Percentiles rank a stretch among this genome's conserved stretches.
Evolutionary conservation across 2,888 invertebrate species (phyloP).

Genomic region (Thereva unica): DNA sequence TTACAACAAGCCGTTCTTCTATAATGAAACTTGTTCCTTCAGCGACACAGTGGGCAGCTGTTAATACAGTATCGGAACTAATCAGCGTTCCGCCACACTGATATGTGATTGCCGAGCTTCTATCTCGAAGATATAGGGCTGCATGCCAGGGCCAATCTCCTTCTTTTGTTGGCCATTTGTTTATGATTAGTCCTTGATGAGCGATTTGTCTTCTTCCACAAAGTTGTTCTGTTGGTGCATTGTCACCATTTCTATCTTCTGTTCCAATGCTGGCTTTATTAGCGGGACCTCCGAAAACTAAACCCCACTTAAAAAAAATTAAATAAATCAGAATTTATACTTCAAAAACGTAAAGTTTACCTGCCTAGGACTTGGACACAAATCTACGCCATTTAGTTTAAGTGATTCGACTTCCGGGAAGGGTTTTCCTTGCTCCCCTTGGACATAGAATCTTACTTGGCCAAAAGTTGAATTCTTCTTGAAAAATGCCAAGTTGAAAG

Average conservation of each 20-base stretch:
- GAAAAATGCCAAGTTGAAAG: constrained; percentile 30
- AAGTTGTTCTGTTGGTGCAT: neutral
- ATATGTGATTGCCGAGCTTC: constrained; percentile 35
- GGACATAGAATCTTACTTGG: constrained; percentile 32
- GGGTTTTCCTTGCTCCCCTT: constrained; percentile 12
- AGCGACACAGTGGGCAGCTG: constrained; percentile 51
- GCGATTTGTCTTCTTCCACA: constrained; percentile 36
- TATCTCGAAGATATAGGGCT: constrained; percentile 49
- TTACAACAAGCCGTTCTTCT: constrained; percentile 50
- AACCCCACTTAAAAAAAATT: constrained; percentile 8
- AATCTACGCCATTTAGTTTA: constrained; percentile 32
- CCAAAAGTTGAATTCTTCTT: constrained; percentile 14
- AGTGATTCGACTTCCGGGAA: constrained; percentile 34
- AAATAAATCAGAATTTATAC: constrained; percentile 15
- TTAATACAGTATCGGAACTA: constrained; percentile 52
- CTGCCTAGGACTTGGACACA: constrained; percentile 33
- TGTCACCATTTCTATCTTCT: constrained; percentile 44
- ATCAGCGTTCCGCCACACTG: constrained; percentile 58
- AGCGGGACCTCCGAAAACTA: neutral
- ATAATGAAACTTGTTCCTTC: constrained; percentile 48
- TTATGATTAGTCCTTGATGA: constrained; percentile 50
- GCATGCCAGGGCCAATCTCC: constrained; percentile 60
- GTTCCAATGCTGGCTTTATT: constrained; percentile 34
- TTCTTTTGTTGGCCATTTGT: constrained; percentile 51
- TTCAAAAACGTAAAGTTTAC: neutral